Base-by-base conservation (phyloP, 2,113 vertebrate genomes). In the Misgurnus mizolepis region DNA sequence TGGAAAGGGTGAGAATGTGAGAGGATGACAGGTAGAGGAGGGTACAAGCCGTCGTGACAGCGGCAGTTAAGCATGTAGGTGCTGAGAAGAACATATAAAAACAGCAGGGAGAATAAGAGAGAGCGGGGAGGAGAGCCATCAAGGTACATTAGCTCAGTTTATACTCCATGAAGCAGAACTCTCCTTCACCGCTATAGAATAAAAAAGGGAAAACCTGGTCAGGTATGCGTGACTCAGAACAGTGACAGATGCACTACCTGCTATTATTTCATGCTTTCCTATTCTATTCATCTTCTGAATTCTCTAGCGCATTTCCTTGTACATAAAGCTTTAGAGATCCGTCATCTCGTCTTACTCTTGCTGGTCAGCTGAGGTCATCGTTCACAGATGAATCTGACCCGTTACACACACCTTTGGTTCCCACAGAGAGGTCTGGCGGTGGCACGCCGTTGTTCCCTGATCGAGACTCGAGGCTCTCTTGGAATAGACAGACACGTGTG, bases 401-500 rank as follows among this genome's bases (percentile, higher is more conserved):
- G 53, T 70, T 14, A 53, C 67, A 15, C 47, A 70, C 27, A 47
- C 18, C 45, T n/a, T 8, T 12, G 14, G 56, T 18, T 58, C 56
- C 56, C 56, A 34, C 18, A 7, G 27, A 22, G 61, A 62, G 18
- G 61, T 34, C 27, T 3, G 9, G 27, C 11, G 0, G n/a, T 39
- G 61, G 12, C 27, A 39, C 61, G 4, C 22, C 10, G 9, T 6
- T 12, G 10, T 22, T 27, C 18, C 50, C 27, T 22, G 58, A 72
- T 65, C 68, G 40, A 64, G 77, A 64, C 74, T 22, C 6, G 9
- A 65, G 69, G 81, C 80, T 53, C 79, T 78, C 65, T 83, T 72
- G 84, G 14, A 64, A 55, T 74, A 41, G 80, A 87, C 86, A 74
- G 84, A 87, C 81, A 85, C 64, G 80, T 84, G 1, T 58, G 4